Percentiles rank a stretch among this genome's conserved stretches.
Evolutionary conservation across 2,888 invertebrate genomes (phyloP).

Genomic region (Ochropleura leucogaster): DNA sequence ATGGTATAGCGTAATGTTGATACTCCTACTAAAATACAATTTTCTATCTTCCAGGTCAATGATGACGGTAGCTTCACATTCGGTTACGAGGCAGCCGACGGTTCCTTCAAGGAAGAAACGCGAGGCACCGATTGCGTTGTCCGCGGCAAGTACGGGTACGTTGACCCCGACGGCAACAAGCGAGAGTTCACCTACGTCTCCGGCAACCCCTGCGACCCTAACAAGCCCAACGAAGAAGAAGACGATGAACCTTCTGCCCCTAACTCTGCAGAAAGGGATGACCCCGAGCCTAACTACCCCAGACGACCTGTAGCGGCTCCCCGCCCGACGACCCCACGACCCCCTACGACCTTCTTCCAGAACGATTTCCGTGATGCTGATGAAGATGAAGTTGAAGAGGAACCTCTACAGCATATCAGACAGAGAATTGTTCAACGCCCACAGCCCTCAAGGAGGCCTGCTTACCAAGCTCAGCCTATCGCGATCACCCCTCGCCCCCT

Average conservation of each 20-base stretch:
- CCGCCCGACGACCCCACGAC: constrained; percentile 87
- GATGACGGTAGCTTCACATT: constrained; percentile 96
- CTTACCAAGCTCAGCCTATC: constrained; percentile 88
- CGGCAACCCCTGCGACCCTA: constrained; percentile 96
- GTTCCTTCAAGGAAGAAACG: constrained; percentile 96
- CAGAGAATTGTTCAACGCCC: constrained; percentile 88
- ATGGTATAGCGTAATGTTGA: background rate
- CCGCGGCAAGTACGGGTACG: constrained; percentile 96
- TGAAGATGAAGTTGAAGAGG: constrained; percentile 91
- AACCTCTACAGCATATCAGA: constrained; percentile 86
- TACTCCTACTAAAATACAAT: background rate
- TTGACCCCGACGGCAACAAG: constrained; percentile 96
- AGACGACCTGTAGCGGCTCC: constrained; percentile 78
- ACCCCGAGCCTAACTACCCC: constrained; percentile 92
- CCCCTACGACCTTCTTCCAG: constrained; percentile 93
- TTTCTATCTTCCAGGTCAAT: constrained; percentile 89
- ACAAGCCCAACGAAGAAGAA: constrained; percentile 93
- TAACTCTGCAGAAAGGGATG: constrained; percentile 91
- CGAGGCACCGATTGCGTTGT: constrained; percentile 96
- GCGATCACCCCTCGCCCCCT: constrained; percentile 91
- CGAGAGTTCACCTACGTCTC: constrained; percentile 96
- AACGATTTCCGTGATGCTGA: constrained; percentile 93
- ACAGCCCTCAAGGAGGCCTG: constrained; percentile 80
- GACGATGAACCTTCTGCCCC: constrained; percentile 89
- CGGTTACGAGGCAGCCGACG: constrained; percentile 96